Evolutionary conservation across 2,797 vertebrate genomes (phyloP).

Genomic region (Pantherophis alleghaniensis): DNA sequence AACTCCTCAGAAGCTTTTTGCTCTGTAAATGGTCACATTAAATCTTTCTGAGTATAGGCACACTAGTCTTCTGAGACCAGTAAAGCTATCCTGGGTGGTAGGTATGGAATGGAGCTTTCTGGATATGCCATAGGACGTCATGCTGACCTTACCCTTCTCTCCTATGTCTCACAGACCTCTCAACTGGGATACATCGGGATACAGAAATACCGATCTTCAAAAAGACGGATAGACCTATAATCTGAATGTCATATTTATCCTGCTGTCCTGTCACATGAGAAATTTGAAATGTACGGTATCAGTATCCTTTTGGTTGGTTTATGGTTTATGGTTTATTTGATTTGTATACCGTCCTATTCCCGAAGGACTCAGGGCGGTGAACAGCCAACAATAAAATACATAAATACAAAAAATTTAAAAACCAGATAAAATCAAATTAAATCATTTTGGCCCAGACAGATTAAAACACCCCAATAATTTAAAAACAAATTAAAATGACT

Average conservation of each 20-base stretch:
- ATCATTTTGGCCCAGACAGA: too few relatives aligned
- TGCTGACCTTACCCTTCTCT: background rate
- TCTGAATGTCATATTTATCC: background rate
- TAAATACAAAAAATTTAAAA: too few relatives aligned
- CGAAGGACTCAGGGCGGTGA: too few relatives aligned
- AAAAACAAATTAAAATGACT: too few relatives aligned
- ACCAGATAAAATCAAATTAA: too few relatives aligned
- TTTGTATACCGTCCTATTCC: too few relatives aligned
- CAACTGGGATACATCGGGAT: background rate
- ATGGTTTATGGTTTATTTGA: too few relatives aligned
- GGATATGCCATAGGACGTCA: background rate
- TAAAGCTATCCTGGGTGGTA: background rate
- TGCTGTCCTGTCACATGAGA: background rate
- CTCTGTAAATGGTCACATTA: background rate
- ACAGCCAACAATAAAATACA: too few relatives aligned
- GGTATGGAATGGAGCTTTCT: background rate
- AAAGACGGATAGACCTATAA: background rate
- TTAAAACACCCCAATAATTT: too few relatives aligned
- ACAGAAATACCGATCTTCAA: background rate
- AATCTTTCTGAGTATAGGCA: background rate
- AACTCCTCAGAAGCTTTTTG: background rate
- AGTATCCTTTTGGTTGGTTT: background rate
- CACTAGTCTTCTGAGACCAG: background rate
- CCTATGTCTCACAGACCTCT: background rate
- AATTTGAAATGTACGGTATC: background rate